phyloP scores from a whole-genome alignment of 2,113 vertebrate genomes.

The Menidia beryllina region DNA sequence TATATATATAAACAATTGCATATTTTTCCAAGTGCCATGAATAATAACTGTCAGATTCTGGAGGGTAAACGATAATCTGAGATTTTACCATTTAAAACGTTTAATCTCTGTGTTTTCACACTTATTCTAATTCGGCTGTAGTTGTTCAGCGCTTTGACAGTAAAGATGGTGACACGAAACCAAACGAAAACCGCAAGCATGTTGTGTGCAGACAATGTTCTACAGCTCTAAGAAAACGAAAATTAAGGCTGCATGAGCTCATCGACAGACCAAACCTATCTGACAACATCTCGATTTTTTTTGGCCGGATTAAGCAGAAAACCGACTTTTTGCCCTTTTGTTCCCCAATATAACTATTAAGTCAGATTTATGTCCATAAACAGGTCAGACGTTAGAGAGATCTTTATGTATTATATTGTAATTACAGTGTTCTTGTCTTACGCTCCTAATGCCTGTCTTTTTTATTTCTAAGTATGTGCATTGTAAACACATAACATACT shows the following conservation, averaged over 20 bases:
- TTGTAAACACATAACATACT: background rate
- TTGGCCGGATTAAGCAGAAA: slow-evolving; percentile 3
- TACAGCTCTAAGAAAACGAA: slow-evolving; percentile 63
- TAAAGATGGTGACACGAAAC: slow-evolving; percentile 70
- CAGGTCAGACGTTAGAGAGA: background rate
- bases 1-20: background rate
- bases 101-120: slow-evolving; percentile 15
- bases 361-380: background rate
- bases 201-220: slow-evolving; percentile 56
- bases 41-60: slow-evolving; percentile 32
- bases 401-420: background rate
- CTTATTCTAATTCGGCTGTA: slow-evolving; percentile 59
- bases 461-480: background rate
- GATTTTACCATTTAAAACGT: slow-evolving; percentile 44
- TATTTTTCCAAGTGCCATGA: slow-evolving; percentile 1
- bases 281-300: slow-evolving; percentile 14
- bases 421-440: background rate
- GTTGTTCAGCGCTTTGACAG: slow-evolving; percentile 66
- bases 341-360: slow-evolving; percentile 14
- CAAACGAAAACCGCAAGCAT: slow-evolving; percentile 74
- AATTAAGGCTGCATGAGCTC: slow-evolving; percentile 35
- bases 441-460: too few species aligned
- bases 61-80: slow-evolving; percentile 38
- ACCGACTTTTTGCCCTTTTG: background rate
- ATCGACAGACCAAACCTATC: slow-evolving; percentile 7